Base-by-base conservation (phyloP, 2,113 vertebrate species). In the Thomomys bottae region DNA sequence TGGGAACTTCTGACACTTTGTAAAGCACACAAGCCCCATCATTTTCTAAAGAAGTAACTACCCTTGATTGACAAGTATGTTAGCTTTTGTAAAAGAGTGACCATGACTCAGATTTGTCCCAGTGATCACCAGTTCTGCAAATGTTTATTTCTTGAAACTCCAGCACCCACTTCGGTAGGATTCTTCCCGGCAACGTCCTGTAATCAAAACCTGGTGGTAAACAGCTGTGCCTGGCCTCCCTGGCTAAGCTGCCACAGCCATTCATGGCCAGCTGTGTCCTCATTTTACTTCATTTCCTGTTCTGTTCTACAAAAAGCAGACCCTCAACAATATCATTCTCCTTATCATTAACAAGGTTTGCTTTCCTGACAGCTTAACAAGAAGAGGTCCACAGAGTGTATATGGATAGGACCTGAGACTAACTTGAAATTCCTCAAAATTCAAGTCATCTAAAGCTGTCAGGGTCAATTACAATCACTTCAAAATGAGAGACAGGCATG, bases 351-450 rank as follows among this genome's bases (percentile, higher is more conserved):
- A 57, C 34, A 88, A 12, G 26, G 57, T 90, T 72, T 38, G 34
- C 26, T 81, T 81, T 73, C 68, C 36, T 45, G 34, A 32, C 63
- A 92, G 77, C 4, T 94, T 78, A 90, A 71, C n/a, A 57, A 42
- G 57, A 57, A 42, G 57, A 26, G 12, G 28, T 77, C 45, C 40
- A 30, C 77, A 92, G 82, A 24, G 38, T 66, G 30, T 81, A 90
- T 83, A 14, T 38, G 68, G 26, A 57, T 45, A 82, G 9, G 73
- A 73, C 70, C 80, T 72, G 23, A 64, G 64, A 63, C 63, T 82
- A 32, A 87, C 54, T 79, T 94, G 78, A 10, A 92, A 94, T 30
- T 68, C 40, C 61, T 93, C 66, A 94, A 94, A 87, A 91, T n/a
- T 93, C 79, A 66, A 76, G 36, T 82, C 54, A 73, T 85, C 24